A percentile compares a stretch with the other conserved stretches of the same genome.
Evolutionary conservation across 37 sponge, comb jelly and placozoan genomes (phyloP).

Genomic region (Spongilla lacustris): DNA sequence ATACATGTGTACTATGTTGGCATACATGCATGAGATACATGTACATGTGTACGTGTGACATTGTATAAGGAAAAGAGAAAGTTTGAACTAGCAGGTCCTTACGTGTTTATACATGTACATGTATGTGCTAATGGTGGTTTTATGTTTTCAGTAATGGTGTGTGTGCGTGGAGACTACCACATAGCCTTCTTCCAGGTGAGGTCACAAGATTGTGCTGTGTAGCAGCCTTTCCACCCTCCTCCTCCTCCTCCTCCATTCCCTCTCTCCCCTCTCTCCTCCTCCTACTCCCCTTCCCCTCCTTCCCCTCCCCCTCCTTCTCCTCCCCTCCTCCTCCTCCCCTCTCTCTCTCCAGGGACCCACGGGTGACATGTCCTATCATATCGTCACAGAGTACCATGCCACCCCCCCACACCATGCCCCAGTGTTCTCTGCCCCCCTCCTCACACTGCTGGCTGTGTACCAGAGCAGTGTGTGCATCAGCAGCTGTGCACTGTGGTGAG

Average conservation of each 20-base stretch:
- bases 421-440: background rate
- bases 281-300: background rate
- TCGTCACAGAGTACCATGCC: background rate
- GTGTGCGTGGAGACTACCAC: background rate
- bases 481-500: background rate
- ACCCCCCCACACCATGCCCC: background rate
- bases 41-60: too few relatives aligned
- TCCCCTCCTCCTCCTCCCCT: background rate
- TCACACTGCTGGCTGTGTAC: background rate
- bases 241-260: background rate
- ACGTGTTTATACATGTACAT: too few relatives aligned
- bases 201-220: background rate
- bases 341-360: background rate
- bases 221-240: background rate
- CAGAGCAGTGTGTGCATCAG: background rate
- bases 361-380: background rate
- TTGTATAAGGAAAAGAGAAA: too few relatives aligned
- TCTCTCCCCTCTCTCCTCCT: background rate
- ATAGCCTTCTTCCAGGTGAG: background rate
- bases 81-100: too few relatives aligned
- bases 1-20: too few relatives aligned
- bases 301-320: background rate
- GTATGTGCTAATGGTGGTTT: too few relatives aligned
- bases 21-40: too few relatives aligned
- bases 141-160: background rate